A percentile compares a stretch with the other conserved stretches of the same genome.
These are phyloP conservation scores for Amphipyra tragopoginis DNA, from an alignment of 2,888 invertebrate species.

Conservation along the genomic window DNA sequence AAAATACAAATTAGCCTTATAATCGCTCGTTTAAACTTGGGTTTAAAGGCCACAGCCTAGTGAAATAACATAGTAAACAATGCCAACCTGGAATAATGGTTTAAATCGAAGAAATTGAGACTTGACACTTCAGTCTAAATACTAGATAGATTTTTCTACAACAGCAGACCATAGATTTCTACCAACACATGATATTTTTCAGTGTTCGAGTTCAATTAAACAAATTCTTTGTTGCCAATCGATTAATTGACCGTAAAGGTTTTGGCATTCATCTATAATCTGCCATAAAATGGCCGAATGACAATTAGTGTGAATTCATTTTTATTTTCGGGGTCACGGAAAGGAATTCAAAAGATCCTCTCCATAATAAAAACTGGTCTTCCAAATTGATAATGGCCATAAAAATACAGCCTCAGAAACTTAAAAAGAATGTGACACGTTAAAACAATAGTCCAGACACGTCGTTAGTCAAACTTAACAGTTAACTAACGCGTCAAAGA, in stretches of 20 bases:
- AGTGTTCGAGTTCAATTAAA: conserved; percentile 29
- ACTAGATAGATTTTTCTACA: not conserved
- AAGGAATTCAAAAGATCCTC: conserved; percentile 20
- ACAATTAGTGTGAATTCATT: conserved; percentile 38
- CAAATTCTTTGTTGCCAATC: conserved; percentile 44
- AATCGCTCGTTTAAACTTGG: conserved; percentile 77
- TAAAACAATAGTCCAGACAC: conserved; percentile 56
- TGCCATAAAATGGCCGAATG: conserved; percentile 43
- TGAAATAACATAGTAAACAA: conserved; percentile 57
- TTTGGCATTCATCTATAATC: conserved; percentile 35
- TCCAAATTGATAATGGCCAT: conserved; percentile 35
- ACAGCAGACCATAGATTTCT: not conserved
- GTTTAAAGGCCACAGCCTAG: conserved; percentile 53
- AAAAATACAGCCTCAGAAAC: conserved; percentile 17
- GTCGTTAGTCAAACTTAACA: conserved; percentile 59
- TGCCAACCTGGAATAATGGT: conserved; percentile 5
- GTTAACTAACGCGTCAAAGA: conserved; percentile 74
- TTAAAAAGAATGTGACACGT: conserved; percentile 48
- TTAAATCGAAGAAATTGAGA: not conserved
- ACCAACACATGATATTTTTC: conserved; percentile 6
- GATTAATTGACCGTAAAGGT: conserved; percentile 54
- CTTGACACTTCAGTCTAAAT: not conserved
- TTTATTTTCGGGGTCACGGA: conserved; percentile 28
- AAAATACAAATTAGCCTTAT: conserved; percentile 87
- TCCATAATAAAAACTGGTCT: conserved; percentile 27